Evolutionary conservation across 2,797 vertebrate genomes (phyloP).

Genomic region (Lycodopsis pacificus): DNA sequence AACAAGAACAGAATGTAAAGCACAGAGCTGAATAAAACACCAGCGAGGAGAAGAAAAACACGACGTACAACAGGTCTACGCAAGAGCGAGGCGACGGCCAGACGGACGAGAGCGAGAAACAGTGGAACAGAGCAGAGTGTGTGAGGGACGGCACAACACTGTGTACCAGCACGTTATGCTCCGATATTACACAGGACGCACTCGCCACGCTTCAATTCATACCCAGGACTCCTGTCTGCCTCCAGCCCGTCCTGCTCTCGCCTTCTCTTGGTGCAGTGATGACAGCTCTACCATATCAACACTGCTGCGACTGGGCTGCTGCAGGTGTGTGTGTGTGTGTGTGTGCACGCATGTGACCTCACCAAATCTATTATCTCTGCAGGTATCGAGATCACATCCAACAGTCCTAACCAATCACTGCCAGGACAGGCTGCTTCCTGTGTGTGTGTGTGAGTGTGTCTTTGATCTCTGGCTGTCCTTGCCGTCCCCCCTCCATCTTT

Average conservation of each 20-base stretch:
- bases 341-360: constrained; percentile 53
- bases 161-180: constrained; percentile 59
- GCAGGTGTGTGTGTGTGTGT: constrained; percentile 43
- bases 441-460: constrained; percentile 24
- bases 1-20: constrained; percentile 6
- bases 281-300: constrained; percentile 72
- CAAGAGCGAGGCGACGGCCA: constrained; percentile 6
- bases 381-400: constrained; percentile 70
- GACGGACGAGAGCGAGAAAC: neutral
- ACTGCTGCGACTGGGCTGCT: constrained; percentile 44
- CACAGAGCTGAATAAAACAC: constrained; percentile 25
- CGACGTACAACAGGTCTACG: neutral
- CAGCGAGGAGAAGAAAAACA: neutral
- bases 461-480: constrained; percentile 74
- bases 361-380: constrained; percentile 75
- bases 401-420: constrained; percentile 60
- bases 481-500: constrained; percentile 20
- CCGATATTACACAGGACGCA: constrained; percentile 65
- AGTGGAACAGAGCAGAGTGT: neutral
- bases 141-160: constrained; percentile 41
- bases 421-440: constrained; percentile 29
- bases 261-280: constrained; percentile 43
- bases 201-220: constrained; percentile 43
- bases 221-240: constrained; percentile 53
- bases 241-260: constrained; percentile 2